A percentile compares a stretch with the other conserved stretches of the same genome.
Evolutionary conservation across 2,113 vertebrate genomes (phyloP).

Genomic region (Eurystomus gularis): DNA sequence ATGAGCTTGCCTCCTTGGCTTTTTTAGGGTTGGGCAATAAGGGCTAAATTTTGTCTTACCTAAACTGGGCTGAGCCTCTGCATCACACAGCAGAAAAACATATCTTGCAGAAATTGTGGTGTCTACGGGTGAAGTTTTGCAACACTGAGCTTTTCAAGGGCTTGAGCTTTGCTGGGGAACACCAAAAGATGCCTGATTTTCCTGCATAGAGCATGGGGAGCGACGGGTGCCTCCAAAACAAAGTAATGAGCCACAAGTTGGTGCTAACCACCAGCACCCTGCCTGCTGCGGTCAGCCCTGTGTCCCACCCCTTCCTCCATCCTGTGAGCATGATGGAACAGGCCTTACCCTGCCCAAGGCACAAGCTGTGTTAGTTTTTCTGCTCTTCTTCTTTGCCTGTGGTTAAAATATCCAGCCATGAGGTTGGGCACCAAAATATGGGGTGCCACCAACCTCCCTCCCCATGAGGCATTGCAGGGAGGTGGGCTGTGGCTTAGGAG

Average conservation of each 20-base stretch:
- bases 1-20: background rate
- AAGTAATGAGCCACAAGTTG: background rate
- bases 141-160: background rate
- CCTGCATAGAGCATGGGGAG: background rate
- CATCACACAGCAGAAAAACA: background rate
- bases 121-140: background rate
- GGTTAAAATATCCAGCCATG: background rate
- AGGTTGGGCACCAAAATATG: background rate
- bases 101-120: fast-evolving
- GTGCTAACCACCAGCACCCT: background rate
- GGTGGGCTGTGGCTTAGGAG: background rate
- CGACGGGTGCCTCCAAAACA: fast-evolving
- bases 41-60: background rate
- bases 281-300: fast-evolving
- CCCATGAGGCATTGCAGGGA: background rate
- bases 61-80: background rate
- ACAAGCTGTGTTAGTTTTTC: background rate
- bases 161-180: background rate
- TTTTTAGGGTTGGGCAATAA: background rate
- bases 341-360: background rate
- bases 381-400: background rate
- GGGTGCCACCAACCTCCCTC: background rate
- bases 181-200: background rate
- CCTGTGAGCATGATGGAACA: fast-evolving
- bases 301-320: background rate